phyloP scores from a whole-genome alignment of 2,888 invertebrate species.

The Ochropleura leucogaster region DNA sequence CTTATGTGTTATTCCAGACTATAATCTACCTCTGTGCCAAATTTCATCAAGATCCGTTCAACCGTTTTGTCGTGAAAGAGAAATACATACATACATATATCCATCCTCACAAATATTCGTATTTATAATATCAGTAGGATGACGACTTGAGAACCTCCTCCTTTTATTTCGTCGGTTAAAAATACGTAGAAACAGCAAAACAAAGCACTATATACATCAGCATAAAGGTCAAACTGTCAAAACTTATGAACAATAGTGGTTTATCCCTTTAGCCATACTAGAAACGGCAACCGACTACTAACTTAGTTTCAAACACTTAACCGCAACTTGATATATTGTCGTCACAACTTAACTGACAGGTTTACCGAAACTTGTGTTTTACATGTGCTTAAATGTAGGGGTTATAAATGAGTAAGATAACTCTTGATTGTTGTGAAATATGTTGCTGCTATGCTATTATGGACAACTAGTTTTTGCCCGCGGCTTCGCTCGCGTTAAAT shows the following conservation, averaged over 20 bases:
- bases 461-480: no score
- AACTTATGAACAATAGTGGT: conserved; percentile 37
- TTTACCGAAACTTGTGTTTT: conserved; percentile 51
- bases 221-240: conserved; percentile 41
- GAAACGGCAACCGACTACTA: conserved; percentile 23
- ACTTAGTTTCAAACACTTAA: conserved; percentile 52
- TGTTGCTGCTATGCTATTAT: neutral
- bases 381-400: conserved; percentile 26
- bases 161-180: no score
- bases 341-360: conserved; percentile 53
- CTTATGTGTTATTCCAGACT: no score
- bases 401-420: conserved; percentile 33
- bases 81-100: no score
- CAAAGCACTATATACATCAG: conserved; percentile 4
- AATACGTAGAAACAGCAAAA: conserved; percentile 1
- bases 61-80: no score
- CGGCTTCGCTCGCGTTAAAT: no score
- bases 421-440: neutral
- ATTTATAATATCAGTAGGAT: no score
- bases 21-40: no score
- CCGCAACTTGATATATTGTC: conserved; percentile 60
- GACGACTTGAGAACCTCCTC: no score
- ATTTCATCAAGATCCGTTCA: no score
- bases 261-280: conserved; percentile 35
- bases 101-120: no score